Conservation (phyloP, 2,888 invertebrate genomes). For the Drosophila rellima region DNA sequence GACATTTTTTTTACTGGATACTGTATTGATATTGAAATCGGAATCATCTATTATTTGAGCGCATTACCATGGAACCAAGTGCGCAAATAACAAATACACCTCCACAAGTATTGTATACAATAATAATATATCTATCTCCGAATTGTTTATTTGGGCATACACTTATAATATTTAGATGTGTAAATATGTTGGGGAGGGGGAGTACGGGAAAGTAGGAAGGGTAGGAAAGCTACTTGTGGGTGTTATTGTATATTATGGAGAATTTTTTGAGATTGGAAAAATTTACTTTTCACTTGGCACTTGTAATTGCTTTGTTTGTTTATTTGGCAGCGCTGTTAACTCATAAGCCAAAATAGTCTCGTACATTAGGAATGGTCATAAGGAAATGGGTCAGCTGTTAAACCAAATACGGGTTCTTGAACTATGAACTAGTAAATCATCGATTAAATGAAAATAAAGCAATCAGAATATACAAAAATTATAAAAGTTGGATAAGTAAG, state of each 20-base stretch:
- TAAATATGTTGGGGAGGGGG: too few species aligned
- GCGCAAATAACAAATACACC: constrained; percentile 43
- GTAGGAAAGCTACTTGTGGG: not conserved
- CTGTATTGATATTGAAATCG: constrained; percentile 15
- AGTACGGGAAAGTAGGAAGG: not conserved
- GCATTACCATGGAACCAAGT: constrained; percentile 53
- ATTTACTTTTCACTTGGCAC: constrained; percentile 61
- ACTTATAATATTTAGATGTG: constrained; percentile 30
- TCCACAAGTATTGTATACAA: constrained; percentile 9
- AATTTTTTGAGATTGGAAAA: constrained; percentile 55
- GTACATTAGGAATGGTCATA: not conserved
- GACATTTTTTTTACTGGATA: constrained; percentile 21
- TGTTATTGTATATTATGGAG: constrained; percentile 34
- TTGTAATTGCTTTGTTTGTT: constrained; percentile 63
- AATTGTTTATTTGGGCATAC: constrained; percentile 43
- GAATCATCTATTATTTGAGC: constrained; percentile 36
- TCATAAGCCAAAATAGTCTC: constrained; percentile 17
- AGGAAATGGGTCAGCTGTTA: constrained; percentile 33
- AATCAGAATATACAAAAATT: not conserved
- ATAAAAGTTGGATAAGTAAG: not conserved
- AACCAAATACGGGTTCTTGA: constrained; percentile 8
- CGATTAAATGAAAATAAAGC: not conserved
- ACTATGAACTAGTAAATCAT: not conserved
- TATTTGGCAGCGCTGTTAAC: constrained; percentile 36
- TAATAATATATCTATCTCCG: constrained; percentile 30